phyloP scores from a whole-genome alignment of 2,797 vertebrate genomes.

The Mus spretus region DNA sequence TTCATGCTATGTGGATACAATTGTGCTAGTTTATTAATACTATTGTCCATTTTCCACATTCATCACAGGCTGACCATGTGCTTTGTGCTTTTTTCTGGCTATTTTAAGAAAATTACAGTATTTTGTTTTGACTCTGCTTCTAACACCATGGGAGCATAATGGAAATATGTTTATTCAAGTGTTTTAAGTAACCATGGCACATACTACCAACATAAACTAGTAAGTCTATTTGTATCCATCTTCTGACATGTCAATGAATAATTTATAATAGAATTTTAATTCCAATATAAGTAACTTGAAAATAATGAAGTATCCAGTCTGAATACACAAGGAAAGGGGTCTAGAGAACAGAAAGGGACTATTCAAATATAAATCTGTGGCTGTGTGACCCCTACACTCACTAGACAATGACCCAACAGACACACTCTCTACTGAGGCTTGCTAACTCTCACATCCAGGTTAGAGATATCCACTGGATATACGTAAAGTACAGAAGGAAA shows the following conservation, averaged over 20 bases:
- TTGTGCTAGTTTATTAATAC: neutral
- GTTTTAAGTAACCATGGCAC: conserved; percentile 27
- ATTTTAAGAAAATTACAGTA: neutral
- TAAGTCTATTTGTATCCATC: conserved; percentile 1
- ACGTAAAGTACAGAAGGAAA: neutral
- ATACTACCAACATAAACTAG: neutral
- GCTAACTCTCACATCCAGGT: fast-evolving
- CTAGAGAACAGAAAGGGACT: neutral
- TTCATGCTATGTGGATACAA: neutral
- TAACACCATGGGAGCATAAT: neutral
- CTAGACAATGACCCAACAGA: fast-evolving
- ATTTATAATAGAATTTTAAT: conserved; percentile 38
- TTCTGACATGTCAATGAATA: conserved; percentile 20
- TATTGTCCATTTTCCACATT: neutral
- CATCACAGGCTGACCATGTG: neutral
- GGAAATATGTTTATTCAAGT: neutral
- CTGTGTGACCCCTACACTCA: neutral
- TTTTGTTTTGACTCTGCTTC: conserved; percentile 9
- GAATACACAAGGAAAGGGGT: neutral
- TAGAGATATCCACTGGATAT: neutral
- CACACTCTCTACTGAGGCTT: neutral
- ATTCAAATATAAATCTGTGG: neutral
- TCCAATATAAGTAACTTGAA: neutral
- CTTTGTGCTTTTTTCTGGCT: neutral
- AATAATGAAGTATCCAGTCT: neutral